phyloP scores from a whole-genome alignment of 2,113 vertebrate species.

The Mola mola region DNA sequence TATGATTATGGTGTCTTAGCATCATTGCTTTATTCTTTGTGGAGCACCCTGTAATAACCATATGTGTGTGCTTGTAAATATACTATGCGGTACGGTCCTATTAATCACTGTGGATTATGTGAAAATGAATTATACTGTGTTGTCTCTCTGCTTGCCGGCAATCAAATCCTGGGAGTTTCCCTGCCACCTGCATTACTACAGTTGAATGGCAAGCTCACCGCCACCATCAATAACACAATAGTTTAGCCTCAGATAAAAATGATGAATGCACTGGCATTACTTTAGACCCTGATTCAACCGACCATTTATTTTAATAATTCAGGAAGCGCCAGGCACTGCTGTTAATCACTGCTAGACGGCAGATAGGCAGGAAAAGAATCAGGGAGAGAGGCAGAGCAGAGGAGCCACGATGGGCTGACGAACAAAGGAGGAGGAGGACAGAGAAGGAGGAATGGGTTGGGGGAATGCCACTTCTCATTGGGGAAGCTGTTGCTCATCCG shows the following conservation, averaged over 20 bases:
- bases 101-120: slow-evolving; percentile 58
- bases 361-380: slow-evolving; percentile 63
- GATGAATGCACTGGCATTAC: slow-evolving; percentile 60
- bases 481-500: slow-evolving; percentile 78
- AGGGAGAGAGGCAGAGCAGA: slow-evolving; percentile 31
- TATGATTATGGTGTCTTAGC: slow-evolving; percentile 11
- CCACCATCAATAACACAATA: slow-evolving; percentile 70
- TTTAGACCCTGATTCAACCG: slow-evolving; percentile 66
- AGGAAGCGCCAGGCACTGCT: slow-evolving; percentile 55
- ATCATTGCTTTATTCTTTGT: slow-evolving; percentile 36
- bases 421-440: slow-evolving; percentile 35
- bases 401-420: slow-evolving; percentile 48
- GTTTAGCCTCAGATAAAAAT: slow-evolving; percentile 73
- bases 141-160: slow-evolving; percentile 46
- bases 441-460: slow-evolving; percentile 63
- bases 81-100: slow-evolving; percentile 20
- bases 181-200: slow-evolving; percentile 49
- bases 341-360: slow-evolving; percentile 77
- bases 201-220: slow-evolving; percentile 58
- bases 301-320: slow-evolving; percentile 80
- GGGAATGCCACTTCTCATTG: slow-evolving; percentile 74
- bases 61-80: slow-evolving; percentile 14
- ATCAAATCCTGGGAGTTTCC: slow-evolving; percentile 48
- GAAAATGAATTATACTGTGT: slow-evolving; percentile 47
- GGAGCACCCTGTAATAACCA: slow-evolving; percentile 22